Percentiles rank a stretch among this genome's conserved stretches.
Evolutionary conservation across 2,797 vertebrate genomes (phyloP).

Genomic region (Enteromius radiatus): DNA sequence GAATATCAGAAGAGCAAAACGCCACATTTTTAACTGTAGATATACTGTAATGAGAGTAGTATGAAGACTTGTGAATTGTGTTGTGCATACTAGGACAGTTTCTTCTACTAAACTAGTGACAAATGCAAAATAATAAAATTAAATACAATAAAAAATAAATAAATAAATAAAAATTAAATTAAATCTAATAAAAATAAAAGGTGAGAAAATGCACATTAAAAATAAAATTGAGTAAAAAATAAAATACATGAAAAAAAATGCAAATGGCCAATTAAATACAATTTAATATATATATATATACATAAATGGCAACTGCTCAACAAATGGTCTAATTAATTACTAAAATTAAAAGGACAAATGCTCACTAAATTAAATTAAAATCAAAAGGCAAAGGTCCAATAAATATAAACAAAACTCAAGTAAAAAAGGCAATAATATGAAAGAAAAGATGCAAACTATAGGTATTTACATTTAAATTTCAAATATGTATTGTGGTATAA

Average conservation of each 20-base stretch:
- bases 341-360: background rate
- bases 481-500: background rate
- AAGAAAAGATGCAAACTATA: background rate
- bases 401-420: background rate
- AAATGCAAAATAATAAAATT: background rate
- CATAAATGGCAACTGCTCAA: background rate
- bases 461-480: background rate
- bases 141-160: background rate
- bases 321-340: background rate
- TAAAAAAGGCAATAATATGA: background rate
- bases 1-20: conserved; percentile 12
- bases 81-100: background rate
- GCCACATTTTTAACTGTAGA: background rate
- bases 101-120: background rate
- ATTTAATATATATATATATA: background rate
- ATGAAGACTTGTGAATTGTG: background rate
- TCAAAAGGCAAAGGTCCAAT: background rate
- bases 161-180: background rate
- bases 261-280: too few relatives aligned
- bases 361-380: background rate
- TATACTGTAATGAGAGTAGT: background rate
- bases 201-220: too few relatives aligned
- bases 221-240: too few relatives aligned
- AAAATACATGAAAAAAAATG: too few relatives aligned
- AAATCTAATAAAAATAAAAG: too few relatives aligned